These are phyloP conservation scores for Strigops habroptila DNA, from an alignment of 2,113 vertebrate genomes.

Conservation along the genomic window DNA sequence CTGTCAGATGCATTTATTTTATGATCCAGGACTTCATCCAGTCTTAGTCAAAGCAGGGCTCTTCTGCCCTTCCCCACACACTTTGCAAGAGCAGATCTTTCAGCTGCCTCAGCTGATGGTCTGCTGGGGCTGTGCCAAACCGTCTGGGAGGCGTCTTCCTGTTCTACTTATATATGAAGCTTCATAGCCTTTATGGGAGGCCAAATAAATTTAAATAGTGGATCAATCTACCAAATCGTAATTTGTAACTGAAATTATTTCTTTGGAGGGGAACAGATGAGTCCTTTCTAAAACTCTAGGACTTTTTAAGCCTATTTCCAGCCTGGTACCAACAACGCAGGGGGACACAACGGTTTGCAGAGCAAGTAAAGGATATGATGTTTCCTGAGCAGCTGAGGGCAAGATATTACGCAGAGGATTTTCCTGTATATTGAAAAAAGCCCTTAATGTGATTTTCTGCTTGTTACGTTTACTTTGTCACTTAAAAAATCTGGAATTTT, in stretches of 20 bases:
- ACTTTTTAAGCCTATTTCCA: neutral
- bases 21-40: constrained; percentile 42
- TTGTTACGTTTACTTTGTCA: neutral
- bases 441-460: neutral
- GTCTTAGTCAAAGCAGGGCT: constrained; percentile 43
- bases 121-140: constrained; percentile 53
- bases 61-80: constrained; percentile 3
- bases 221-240: neutral
- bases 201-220: neutral
- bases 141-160: constrained; percentile 57
- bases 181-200: constrained; percentile 18
- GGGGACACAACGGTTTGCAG: neutral
- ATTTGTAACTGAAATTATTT: neutral
- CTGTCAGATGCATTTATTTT: constrained; percentile 52
- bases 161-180: neutral
- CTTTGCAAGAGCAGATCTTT: constrained; percentile 42
- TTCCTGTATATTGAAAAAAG: neutral
- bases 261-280: neutral
- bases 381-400: neutral
- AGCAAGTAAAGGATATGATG: neutral
- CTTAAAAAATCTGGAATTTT: neutral
- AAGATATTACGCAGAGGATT: neutral
- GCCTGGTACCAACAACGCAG: neutral
- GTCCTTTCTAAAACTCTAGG: neutral
- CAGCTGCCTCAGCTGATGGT: constrained; percentile 51